A percentile compares a stretch with the other conserved stretches of the same genome.
Evolutionary conservation across 2,888 invertebrate species (phyloP).

Genomic region (Oithona nana): DNA sequence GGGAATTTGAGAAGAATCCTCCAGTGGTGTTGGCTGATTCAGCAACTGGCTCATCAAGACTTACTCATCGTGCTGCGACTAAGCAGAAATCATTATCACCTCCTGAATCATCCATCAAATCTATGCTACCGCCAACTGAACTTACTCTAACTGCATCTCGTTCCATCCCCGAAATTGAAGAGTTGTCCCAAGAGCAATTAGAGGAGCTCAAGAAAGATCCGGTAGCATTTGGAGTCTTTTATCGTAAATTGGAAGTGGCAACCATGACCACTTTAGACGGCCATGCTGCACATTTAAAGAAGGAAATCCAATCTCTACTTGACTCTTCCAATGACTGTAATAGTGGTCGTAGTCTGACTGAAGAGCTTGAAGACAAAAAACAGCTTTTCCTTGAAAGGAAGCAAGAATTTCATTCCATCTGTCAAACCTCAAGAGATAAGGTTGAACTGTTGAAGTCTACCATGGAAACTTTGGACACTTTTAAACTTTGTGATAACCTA

Average conservation of each 20-base stretch:
- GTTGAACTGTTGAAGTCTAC: neutral
- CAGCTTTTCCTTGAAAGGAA: neutral
- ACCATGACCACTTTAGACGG: neutral
- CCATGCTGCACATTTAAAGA: neutral
- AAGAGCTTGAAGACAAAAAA: neutral
- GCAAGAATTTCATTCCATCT: neutral
- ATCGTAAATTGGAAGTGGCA: neutral
- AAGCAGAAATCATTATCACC: neutral
- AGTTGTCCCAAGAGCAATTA: neutral
- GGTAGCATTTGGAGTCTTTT: neutral
- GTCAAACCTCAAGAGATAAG: neutral
- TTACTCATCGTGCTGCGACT: neutral
- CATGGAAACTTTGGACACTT: neutral
- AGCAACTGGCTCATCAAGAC: no score
- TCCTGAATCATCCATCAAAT: no score
- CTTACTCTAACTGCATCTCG: neutral
- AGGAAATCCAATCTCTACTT: neutral
- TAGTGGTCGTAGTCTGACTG: no score
- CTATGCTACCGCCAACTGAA: no score
- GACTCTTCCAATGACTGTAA: neutral
- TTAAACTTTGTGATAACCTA: constrained; percentile 3
- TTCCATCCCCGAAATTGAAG: neutral
- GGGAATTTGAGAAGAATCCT: constrained; percentile 37
- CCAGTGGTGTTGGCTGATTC: neutral
- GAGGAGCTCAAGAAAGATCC: neutral